phyloP scores from a whole-genome alignment of 2,888 invertebrate genomes.

The Drosophila quasianomalipes region DNA sequence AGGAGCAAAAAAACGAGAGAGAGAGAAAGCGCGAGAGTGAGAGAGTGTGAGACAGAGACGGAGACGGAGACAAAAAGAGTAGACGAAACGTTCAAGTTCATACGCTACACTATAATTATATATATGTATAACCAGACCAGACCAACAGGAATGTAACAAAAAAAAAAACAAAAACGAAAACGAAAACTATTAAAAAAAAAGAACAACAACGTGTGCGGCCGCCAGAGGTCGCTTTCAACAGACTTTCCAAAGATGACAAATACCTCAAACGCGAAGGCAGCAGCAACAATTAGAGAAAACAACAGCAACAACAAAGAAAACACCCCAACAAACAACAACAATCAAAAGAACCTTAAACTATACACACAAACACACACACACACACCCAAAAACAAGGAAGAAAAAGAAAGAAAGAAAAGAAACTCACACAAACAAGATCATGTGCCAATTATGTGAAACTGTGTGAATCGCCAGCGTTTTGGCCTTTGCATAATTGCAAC shows the following conservation, averaged over 20 bases:
- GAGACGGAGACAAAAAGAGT: conserved; percentile 26
- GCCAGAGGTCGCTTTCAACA: conserved; percentile 64
- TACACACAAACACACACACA: conserved; percentile 3
- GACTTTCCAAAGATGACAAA: conserved; percentile 81
- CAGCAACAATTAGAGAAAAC: conserved; percentile 47
- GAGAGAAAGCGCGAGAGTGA: conserved; percentile 17
- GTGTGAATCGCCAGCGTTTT: conserved; percentile 77
- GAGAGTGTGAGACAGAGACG: conserved; percentile 11
- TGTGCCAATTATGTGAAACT: conserved; percentile 68
- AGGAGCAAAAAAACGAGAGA: conserved; percentile 39
- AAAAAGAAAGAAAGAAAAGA: conserved; percentile 32
- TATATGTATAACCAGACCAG: conserved; percentile 58
- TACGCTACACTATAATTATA: conserved; percentile 18
- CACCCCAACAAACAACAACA: conserved; percentile 26
- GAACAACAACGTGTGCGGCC: conserved; percentile 49
- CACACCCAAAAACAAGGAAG: conserved; percentile 1
- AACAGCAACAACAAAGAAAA: conserved; percentile 19
- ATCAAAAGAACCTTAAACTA: conserved; percentile 26
- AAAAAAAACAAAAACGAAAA: conserved; percentile 27
- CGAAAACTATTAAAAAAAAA: neutral
- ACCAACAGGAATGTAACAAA: conserved; percentile 44
- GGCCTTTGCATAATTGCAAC: conserved; percentile 77
- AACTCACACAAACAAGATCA: conserved; percentile 54
- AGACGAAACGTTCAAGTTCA: conserved; percentile 57
- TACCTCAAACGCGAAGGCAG: conserved; percentile 79